Evolutionary conservation across 2,113 vertebrate species (phyloP).

Genomic region (Lota lota): DNA sequence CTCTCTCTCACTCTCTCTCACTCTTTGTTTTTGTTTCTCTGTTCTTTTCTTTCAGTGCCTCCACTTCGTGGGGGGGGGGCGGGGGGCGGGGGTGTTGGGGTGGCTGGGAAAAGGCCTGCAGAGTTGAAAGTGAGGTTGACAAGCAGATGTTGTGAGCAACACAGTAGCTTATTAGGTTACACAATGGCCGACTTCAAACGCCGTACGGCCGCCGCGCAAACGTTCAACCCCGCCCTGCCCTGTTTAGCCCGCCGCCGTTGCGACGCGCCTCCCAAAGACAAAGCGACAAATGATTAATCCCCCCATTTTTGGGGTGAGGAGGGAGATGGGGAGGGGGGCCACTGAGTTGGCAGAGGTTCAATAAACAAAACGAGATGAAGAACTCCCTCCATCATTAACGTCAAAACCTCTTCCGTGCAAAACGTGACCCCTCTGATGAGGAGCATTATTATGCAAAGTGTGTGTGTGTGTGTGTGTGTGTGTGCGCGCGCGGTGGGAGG

Average conservation of each 20-base stretch:
- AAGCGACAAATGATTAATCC: constrained; percentile 57
- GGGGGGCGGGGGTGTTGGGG: constrained; percentile 9
- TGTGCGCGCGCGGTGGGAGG: background rate
- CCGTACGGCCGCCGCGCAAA: constrained; percentile 48
- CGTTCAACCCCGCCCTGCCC: constrained; percentile 53
- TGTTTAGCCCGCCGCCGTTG: constrained; percentile 27
- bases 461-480: background rate
- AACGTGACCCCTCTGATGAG: constrained; percentile 22
- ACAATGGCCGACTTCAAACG: constrained; percentile 64
- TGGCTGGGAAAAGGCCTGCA: constrained; percentile 43
- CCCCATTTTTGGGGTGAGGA: constrained; percentile 31
- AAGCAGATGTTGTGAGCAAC: constrained; percentile 74
- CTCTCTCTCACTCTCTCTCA: constrained; percentile 10
- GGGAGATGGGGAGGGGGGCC: constrained; percentile 14
- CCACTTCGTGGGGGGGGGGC: constrained; percentile 10
- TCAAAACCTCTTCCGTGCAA: constrained; percentile 17
- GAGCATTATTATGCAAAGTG: constrained; percentile 4
- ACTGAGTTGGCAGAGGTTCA: constrained; percentile 45
- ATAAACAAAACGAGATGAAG: constrained; percentile 28
- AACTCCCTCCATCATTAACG: constrained; percentile 20
- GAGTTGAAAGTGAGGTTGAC: constrained; percentile 67
- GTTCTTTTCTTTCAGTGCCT: constrained; percentile 40
- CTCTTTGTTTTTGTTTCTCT: constrained; percentile 47
- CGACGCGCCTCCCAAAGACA: constrained; percentile 18
- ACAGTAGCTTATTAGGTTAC: constrained; percentile 74